Conservation (phyloP, 2,888 invertebrate species). For the Hyposoter dolosus region DNA sequence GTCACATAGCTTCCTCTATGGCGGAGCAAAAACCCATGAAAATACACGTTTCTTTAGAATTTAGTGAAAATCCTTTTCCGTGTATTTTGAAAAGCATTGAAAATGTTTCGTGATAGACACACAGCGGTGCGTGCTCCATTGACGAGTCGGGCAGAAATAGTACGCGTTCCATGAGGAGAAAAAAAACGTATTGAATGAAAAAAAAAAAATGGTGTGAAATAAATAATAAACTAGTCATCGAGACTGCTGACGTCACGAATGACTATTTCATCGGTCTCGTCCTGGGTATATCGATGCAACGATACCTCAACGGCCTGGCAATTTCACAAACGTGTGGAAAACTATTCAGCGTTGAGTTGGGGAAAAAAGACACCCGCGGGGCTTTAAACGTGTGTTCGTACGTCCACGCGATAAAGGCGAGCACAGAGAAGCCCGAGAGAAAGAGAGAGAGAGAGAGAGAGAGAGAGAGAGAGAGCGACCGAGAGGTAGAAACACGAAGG, state of each 20-base stretch:
- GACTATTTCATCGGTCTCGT: slow-evolving; percentile 34
- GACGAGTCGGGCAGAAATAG: too few relatives aligned
- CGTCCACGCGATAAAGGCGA: slow-evolving; percentile 20
- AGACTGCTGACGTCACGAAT: slow-evolving; percentile 38
- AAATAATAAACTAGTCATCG: slow-evolving; percentile 23
- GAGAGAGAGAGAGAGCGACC: slow-evolving; percentile 17
- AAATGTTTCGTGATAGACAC: neutral
- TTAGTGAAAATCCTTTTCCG: neutral
- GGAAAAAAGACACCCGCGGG: slow-evolving; percentile 43
- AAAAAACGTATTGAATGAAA: neutral
- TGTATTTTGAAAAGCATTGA: neutral
- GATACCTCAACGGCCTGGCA: slow-evolving; percentile 21
- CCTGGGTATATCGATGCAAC: slow-evolving; percentile 26
- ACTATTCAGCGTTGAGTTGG: slow-evolving; percentile 26
- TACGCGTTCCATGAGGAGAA: neutral
- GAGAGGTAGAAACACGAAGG: slow-evolving; percentile 57
- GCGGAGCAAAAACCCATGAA: too few relatives aligned
- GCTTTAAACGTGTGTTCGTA: slow-evolving; percentile 24
- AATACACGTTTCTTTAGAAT: too few relatives aligned
- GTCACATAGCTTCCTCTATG: too few relatives aligned
- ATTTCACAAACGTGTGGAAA: slow-evolving; percentile 42
- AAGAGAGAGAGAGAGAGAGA: slow-evolving; percentile 14
- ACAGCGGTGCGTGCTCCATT: too few relatives aligned
- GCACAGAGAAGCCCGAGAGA: neutral
- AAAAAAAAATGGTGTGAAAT: neutral